Evolutionary conservation across 2,113 vertebrate species (phyloP).

Genomic region (Upupa epops): DNA sequence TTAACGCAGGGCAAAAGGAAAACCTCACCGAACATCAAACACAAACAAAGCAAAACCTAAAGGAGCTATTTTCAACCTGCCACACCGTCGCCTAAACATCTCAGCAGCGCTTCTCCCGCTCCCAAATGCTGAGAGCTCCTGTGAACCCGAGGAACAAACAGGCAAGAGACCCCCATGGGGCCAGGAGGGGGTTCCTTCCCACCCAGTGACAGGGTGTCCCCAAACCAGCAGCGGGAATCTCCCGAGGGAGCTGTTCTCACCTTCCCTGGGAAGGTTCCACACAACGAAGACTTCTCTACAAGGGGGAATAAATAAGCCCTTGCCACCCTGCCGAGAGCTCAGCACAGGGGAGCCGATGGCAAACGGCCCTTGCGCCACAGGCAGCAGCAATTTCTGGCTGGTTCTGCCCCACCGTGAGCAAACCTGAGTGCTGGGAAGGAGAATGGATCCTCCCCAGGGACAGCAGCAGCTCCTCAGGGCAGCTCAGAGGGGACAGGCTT

Average conservation of each 20-base stretch:
- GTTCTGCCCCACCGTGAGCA: not conserved
- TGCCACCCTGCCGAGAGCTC: not conserved
- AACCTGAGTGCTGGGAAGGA: not conserved
- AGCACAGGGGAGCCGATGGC: not conserved
- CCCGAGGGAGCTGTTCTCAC: not conserved
- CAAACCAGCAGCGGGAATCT: too few relatives aligned
- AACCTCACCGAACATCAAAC: not conserved
- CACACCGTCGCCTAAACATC: not conserved
- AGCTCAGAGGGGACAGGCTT: not conserved
- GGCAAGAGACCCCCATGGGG: not conserved
- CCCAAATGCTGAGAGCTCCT: not conserved
- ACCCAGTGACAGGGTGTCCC: too few relatives aligned
- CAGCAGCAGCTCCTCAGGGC: not conserved
- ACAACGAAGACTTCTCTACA: not conserved
- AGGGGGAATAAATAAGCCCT: not conserved
- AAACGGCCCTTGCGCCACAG: not conserved
- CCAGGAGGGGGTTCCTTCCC: not conserved
- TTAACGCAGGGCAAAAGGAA: not conserved
- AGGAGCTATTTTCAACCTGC: not conserved
- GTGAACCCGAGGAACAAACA: fast-evolving
- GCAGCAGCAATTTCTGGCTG: not conserved
- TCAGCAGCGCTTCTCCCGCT: not conserved
- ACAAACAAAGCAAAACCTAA: not conserved
- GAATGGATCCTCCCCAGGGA: not conserved
- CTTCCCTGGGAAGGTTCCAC: not conserved